phyloP scores from a whole-genome alignment of 1,140 invertebrate genomes.

The Sipha flava region DNA sequence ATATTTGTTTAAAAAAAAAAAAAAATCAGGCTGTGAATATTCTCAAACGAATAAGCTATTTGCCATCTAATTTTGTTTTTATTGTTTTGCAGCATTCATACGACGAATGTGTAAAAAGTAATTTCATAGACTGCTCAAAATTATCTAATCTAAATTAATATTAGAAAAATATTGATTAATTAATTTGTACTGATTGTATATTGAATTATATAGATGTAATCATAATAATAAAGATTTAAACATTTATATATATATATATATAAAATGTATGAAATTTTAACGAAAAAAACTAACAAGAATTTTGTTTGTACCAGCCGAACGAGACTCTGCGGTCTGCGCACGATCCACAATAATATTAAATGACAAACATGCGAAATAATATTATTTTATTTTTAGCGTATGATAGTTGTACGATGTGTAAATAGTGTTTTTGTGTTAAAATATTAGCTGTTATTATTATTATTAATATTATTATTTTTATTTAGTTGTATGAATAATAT shows the following conservation, averaged over 20 bases:
- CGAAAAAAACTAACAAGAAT: not conserved
- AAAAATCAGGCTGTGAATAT: conserved; percentile 25
- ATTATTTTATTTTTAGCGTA: not conserved
- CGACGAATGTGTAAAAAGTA: conserved; percentile 18
- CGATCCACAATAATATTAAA: conserved; percentile 29
- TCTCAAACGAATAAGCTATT: conserved; percentile 26
- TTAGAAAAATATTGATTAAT: conserved; percentile 30
- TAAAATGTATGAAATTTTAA: too few relatives aligned
- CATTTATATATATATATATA: not conserved
- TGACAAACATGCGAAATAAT: conserved; percentile 28
- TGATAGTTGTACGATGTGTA: not conserved
- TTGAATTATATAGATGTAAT: conserved; percentile 25
- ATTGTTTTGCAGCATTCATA: conserved; percentile 14
- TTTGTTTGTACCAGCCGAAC: conserved; percentile 20
- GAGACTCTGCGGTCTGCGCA: conserved; percentile 4
- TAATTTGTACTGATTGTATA: conserved; percentile 29
- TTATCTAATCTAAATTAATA: conserved; percentile 30
- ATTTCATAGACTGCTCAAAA: conserved; percentile 32
- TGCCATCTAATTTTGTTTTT: conserved; percentile 24
- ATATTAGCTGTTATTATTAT: conserved; percentile 2
- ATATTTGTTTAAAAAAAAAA: not conserved
- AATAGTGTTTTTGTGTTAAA: not conserved
- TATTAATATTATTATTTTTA: not conserved
- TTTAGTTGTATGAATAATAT: not conserved
- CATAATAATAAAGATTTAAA: not conserved